Evolutionary conservation across 2,797 vertebrate genomes (phyloP).

Genomic region (Gymnoscopelus microlampas): DNA sequence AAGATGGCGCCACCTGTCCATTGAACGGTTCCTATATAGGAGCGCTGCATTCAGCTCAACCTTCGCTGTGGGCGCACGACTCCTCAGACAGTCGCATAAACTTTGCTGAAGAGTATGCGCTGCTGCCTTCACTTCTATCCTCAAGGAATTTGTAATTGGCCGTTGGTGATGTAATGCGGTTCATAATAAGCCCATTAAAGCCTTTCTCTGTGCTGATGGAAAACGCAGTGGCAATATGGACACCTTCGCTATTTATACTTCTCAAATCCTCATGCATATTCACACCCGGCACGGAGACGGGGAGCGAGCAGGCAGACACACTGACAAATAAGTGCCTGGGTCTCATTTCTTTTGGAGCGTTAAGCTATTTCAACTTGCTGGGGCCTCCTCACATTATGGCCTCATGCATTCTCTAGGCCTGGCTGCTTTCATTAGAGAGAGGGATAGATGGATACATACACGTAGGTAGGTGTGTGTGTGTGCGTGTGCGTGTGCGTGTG

Average conservation of each 20-base stretch:
- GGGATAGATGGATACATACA: not conserved
- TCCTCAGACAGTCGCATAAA: conserved; percentile 63
- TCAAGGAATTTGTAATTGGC: conserved; percentile 81
- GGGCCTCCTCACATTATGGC: conserved; percentile 70
- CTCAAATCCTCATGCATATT: conserved; percentile 91
- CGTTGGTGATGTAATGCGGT: conserved; percentile 85
- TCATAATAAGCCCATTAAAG: conserved; percentile 87
- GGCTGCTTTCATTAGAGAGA: conserved; percentile 63
- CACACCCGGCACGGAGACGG: conserved; percentile 74
- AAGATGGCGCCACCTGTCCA: too few species aligned
- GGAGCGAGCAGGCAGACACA: conserved; percentile 81
- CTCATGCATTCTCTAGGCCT: conserved; percentile 67
- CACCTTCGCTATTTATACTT: conserved; percentile 88
- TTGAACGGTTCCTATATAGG: not conserved
- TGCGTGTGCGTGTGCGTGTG: conserved; percentile 13
- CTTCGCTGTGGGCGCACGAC: conserved; percentile 41
- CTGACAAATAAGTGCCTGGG: conserved; percentile 85
- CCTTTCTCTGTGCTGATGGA: conserved; percentile 84
- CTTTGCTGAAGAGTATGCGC: conserved; percentile 61
- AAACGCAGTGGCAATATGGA: conserved; percentile 84
- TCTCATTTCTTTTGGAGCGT: conserved; percentile 81
- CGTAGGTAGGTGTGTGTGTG: conserved; percentile 20
- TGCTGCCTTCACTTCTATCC: conserved; percentile 53
- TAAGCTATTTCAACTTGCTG: conserved; percentile 77
- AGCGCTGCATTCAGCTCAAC: conserved; percentile 24